Evolutionary conservation across 2,113 vertebrate genomes (phyloP).

Genomic region (Aptenodytes patagonicus): DNA sequence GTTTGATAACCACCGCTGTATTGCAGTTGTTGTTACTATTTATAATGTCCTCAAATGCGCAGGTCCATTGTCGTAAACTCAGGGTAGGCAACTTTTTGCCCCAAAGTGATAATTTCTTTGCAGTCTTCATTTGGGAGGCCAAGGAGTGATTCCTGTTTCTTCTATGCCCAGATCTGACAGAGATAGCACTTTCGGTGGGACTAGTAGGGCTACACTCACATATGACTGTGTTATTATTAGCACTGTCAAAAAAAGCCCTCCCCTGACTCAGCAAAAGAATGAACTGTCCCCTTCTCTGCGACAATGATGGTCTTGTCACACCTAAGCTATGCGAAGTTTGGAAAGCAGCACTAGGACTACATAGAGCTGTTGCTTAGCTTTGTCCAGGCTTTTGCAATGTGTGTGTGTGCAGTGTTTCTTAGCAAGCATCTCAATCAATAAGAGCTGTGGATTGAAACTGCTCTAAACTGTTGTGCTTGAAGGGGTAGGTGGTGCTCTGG

Average conservation of each 20-base stretch:
- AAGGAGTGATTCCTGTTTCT: not conserved
- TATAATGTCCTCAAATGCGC: not conserved
- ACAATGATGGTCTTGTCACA: not conserved
- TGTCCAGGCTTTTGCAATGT: not conserved
- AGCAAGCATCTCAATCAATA: not conserved
- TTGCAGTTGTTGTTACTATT: not conserved
- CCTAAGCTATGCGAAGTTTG: not conserved
- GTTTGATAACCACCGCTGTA: not conserved
- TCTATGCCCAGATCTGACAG: not conserved
- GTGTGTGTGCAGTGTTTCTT: not conserved
- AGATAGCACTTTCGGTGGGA: not conserved
- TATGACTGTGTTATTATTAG: not conserved
- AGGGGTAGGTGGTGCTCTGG: constrained; percentile 82
- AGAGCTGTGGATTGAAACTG: not conserved
- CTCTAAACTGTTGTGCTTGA: not conserved
- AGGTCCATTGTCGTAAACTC: not conserved
- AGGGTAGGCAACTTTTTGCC: not conserved
- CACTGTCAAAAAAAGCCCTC: not conserved
- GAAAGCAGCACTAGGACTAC: not conserved
- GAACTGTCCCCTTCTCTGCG: not conserved
- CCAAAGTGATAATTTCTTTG: not conserved
- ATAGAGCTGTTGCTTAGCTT: not conserved
- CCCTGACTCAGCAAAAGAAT: not conserved
- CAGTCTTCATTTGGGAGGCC: not conserved
- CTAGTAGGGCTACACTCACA: not conserved